Percentiles rank a stretch among this genome's conserved stretches.
phyloP scores from a whole-genome alignment of 1,140 invertebrate genomes.

The Panulirus ornatus region DNA sequence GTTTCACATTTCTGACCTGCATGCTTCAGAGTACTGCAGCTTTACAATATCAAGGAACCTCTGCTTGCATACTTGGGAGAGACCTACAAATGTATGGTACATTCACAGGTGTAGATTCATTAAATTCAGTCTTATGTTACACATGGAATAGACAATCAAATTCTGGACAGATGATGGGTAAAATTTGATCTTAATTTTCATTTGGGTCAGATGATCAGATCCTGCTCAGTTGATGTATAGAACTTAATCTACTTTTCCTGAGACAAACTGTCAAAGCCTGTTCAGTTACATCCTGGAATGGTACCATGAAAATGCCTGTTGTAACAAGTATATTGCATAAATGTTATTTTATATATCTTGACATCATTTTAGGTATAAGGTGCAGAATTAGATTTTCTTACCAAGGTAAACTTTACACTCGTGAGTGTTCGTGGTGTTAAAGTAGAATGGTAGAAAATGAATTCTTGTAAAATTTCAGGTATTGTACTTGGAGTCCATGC shows the following conservation, averaged over 20 bases:
- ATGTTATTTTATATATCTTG: not conserved
- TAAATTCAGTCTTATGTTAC: not conserved
- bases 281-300: not conserved
- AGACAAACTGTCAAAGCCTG: not conserved
- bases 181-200: not conserved
- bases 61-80: conserved; percentile 18
- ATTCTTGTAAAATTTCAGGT: not conserved
- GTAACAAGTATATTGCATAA: not conserved
- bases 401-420: not conserved
- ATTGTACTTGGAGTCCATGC: not conserved
- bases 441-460: not conserved
- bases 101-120: not conserved
- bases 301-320: not conserved
- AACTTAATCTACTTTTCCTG: not conserved
- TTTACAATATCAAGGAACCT: not conserved
- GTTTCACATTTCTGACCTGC: conserved; percentile 14
- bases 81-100: conserved; percentile 4
- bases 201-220: not conserved
- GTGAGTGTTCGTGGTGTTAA: not conserved
- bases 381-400: not conserved
- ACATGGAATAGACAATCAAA: no score
- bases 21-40: conserved; percentile 8
- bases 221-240: not conserved
- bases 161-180: not conserved
- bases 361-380: not conserved